Base-by-base conservation (phyloP, 2,888 invertebrate species). In the Nipponacmea schrenckii region DNA sequence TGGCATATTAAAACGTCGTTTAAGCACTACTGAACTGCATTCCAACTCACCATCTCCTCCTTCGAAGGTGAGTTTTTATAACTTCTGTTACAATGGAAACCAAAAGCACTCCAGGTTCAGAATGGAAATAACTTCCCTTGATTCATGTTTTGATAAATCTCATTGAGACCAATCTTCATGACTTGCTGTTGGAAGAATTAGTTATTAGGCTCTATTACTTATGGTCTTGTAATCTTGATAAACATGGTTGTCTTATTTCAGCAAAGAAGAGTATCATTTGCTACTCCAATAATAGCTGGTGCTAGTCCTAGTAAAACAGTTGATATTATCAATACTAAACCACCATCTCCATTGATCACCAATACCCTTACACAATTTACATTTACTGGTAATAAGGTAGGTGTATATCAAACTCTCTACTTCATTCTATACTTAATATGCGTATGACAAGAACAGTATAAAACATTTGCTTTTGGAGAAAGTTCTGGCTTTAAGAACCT, bases 261-360 rank as follows among this genome's bases (percentile, higher is more conserved):
- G 85, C 84, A 84, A 70, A 74, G 86, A 67, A 72, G 86, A 15
- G 87, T 87, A 17, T 87, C 86, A n/a, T 87, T 87, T 78, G 84
- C 86, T n/a, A 83, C 85, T 26, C 83, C 84, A 8, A 68, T 84
- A 17, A 79, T 83, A 62, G 77, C 72, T 62, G 77, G 76, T 8
- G 73, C 71, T 69, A 78, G 76, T 69, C 76, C 75, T 48, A 66
- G 69, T 24, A 31, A 45, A 63, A 67, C 45, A 31, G 62, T 48
- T 10, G 70, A 46, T 46, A 45, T 31, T 1, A 17, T 39, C 2
- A 72, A 72, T 14, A 69, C 73, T 24, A 68, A 75, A 44, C 76
- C 67, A 31, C 44, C 74, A 15, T 75, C 76, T 44, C 76, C 78
- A 26, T 62, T 75, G 20, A 72, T 73, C 12, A 63, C 70, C 17